phyloP scores from a whole-genome alignment of 2,113 vertebrate genomes.

The Grantiella picta region DNA sequence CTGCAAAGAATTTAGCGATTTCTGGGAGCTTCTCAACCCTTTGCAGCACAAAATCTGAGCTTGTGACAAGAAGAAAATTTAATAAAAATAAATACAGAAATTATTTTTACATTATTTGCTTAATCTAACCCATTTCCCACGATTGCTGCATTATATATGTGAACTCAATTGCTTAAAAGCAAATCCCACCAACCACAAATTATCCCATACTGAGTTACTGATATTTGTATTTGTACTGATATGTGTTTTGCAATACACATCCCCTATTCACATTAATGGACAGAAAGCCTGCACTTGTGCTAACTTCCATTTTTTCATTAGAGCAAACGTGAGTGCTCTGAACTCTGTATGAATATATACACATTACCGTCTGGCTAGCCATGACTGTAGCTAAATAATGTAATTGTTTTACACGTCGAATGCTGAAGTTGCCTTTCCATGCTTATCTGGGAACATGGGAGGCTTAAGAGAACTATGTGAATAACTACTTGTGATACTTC shows the following conservation, averaged over 20 bases:
- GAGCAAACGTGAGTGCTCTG: background rate
- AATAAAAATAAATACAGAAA: conserved; percentile 10
- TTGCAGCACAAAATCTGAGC: background rate
- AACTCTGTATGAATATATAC: background rate
- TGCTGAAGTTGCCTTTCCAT: background rate
- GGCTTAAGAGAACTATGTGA: background rate
- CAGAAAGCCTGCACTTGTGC: background rate
- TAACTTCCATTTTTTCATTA: background rate
- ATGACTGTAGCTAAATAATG: background rate
- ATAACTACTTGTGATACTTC: background rate
- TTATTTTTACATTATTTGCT: conserved; percentile 12
- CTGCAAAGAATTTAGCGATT: background rate
- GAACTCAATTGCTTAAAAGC: conserved; percentile 7
- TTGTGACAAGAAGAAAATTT: background rate
- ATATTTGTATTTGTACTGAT: too few relatives aligned
- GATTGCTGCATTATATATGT: background rate
- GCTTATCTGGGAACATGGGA: background rate
- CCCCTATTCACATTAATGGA: background rate
- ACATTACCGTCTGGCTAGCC: background rate
- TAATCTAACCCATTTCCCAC: conserved; percentile 10
- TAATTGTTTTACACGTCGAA: background rate
- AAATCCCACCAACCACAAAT: conserved; percentile 10
- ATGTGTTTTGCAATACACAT: background rate
- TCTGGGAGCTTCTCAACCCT: background rate
- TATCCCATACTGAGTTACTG: conserved; percentile 17